Evolutionary conservation across 2,888 invertebrate genomes (phyloP).

Genomic region (Arge pagana): DNA sequence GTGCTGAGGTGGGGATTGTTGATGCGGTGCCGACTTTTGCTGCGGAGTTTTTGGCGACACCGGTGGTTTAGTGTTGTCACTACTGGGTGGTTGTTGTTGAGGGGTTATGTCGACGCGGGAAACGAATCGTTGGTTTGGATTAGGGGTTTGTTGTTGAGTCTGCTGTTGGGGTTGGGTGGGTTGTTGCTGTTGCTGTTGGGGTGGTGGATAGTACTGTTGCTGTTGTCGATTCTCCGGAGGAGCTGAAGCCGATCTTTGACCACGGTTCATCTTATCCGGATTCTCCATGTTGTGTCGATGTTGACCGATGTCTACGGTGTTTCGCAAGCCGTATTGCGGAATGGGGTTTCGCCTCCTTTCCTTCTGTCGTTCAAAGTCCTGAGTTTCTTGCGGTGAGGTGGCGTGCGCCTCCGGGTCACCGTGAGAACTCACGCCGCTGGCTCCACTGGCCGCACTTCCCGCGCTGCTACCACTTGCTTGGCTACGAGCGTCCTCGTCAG

Average conservation of each 20-base stretch:
- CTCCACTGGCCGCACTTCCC: slow-evolving; percentile 46
- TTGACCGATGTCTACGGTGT: slow-evolving; percentile 80
- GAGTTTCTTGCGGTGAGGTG: slow-evolving; percentile 36
- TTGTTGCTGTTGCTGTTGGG: slow-evolving; percentile 52
- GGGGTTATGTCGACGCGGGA: slow-evolving; percentile 34
- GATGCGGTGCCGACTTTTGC: slow-evolving; percentile 38
- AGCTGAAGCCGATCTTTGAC: slow-evolving; percentile 78
- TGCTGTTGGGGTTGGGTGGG: slow-evolving; percentile 35
- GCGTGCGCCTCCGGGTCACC: slow-evolving; percentile 42
- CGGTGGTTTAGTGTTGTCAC: slow-evolving; percentile 11
- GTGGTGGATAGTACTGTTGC: slow-evolving; percentile 48
- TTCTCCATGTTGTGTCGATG: slow-evolving; percentile 61
- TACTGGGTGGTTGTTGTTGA: slow-evolving; percentile 28
- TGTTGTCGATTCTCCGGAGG: slow-evolving; percentile 67
- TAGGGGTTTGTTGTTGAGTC: slow-evolving; percentile 28
- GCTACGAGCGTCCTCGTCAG: slow-evolving; percentile 52
- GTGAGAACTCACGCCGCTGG: slow-evolving; percentile 49
- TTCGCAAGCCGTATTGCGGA: slow-evolving; percentile 73
- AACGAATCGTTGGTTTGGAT: slow-evolving; percentile 32
- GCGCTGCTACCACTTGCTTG: slow-evolving; percentile 53
- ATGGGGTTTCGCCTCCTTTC: slow-evolving; percentile 51
- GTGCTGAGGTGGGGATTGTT: slow-evolving; percentile 43
- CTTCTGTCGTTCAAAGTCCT: slow-evolving; percentile 22
- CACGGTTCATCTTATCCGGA: slow-evolving; percentile 61
- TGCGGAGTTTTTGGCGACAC: slow-evolving; percentile 26